phyloP scores from a whole-genome alignment of 1,140 invertebrate genomes.

The Melanaphis sacchari region DNA sequence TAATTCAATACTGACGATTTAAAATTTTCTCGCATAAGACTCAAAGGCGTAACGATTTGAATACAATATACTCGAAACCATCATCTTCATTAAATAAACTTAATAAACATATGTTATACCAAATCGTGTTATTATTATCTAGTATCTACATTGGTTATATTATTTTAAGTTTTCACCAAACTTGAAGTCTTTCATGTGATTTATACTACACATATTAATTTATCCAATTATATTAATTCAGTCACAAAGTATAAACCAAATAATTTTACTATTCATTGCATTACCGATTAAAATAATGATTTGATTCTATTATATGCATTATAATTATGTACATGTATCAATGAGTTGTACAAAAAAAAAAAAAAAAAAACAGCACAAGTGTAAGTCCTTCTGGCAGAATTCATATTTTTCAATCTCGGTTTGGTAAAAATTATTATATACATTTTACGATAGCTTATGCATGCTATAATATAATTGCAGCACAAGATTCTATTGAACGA shows the following conservation, averaged over 20 bases:
- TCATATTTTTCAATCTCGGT: neutral
- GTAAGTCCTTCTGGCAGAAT: no score
- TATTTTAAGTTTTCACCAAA: neutral
- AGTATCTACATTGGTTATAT: no score
- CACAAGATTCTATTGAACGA: neutral
- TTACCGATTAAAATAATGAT: neutral
- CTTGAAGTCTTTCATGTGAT: neutral
- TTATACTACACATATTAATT: neutral
- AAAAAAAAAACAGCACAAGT: no score
- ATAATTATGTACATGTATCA: no score
- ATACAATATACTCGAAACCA: neutral
- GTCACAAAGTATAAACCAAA: neutral
- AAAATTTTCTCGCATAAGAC: neutral
- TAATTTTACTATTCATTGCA: neutral
- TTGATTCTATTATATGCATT: no score
- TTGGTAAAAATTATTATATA: neutral
- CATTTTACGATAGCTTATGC: neutral
- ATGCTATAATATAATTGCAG: neutral
- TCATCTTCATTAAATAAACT: neutral
- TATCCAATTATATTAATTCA: neutral
- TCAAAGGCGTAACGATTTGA: no score
- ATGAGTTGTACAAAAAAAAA: no score
- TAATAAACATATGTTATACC: neutral
- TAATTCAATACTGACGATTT: neutral
- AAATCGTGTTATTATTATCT: no score